These are phyloP conservation scores for Xestoiulus laeticollis DNA, from an alignment of 2,888 invertebrate genomes.

Conservation along the genomic window DNA sequence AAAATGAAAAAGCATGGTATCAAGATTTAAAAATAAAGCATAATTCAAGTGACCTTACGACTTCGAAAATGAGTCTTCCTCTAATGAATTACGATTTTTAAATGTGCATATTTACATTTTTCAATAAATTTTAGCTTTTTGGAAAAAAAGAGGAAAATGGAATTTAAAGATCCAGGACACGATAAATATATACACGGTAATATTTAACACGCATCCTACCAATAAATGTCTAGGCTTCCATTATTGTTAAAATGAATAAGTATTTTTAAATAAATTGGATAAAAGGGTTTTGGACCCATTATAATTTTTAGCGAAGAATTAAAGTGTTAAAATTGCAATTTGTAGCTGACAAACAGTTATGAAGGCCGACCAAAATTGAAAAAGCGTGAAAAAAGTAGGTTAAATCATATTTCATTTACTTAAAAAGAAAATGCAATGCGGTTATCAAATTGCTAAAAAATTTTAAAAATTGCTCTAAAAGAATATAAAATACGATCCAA, in stretches of 20 bases:
- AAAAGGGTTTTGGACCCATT: background rate
- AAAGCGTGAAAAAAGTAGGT: background rate
- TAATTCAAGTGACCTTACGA: too few relatives aligned
- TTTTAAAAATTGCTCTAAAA: background rate
- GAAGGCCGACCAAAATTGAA: background rate
- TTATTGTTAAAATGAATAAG: background rate
- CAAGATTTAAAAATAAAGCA: too few relatives aligned
- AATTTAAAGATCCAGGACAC: too few relatives aligned
- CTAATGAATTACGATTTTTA: too few relatives aligned
- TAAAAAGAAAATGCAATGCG: background rate
- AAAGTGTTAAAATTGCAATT: background rate
- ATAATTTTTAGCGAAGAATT: background rate
- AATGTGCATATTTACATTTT: too few relatives aligned
- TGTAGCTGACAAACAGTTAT: background rate
- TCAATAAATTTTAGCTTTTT: too few relatives aligned
- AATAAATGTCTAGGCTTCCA: background rate
- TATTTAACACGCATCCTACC: background rate
- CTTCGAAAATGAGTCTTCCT: too few relatives aligned
- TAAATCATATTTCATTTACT: background rate
- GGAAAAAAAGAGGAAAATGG: too few relatives aligned
- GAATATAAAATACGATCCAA: too few relatives aligned
- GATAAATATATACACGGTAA: too few relatives aligned
- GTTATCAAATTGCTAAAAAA: background rate
- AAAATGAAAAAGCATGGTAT: too few relatives aligned
- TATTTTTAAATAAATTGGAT: background rate